Base-by-base conservation (phyloP, 2,113 vertebrate species). In the Menura novaehollandiae region DNA sequence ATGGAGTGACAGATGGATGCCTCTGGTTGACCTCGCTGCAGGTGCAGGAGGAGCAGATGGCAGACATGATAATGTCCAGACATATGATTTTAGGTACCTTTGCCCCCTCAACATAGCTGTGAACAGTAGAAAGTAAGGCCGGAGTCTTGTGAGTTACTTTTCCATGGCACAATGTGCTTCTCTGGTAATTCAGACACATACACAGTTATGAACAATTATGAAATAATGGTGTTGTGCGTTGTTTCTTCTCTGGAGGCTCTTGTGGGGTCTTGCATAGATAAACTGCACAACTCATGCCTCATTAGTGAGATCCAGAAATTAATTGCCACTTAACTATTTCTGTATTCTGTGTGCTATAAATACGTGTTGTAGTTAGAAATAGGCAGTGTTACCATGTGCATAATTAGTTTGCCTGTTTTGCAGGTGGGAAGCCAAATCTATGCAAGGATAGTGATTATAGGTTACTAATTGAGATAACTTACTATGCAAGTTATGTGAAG, bases 21-120 rank as follows among this genome's bases (percentile, higher is more conserved):
- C 77, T 85, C 69, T 89, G 39, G 69, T 35, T 81, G 62, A 72
- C 52, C 79, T 91, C 53, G 1, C 59, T 68, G 60, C 33, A 79
- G 90, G 74, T 79, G 78, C 74, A 72, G 52, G 78, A 79, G 71
- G 28, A 93, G 66, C 92, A 90, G 88, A 72, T 91, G 90, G 74
- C 47, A 44, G 73, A 19, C 49, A 47, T 0, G 2, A 13, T 56
- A 22, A 55, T 79, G 81, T 73, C 88, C 85, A 88, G 52, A 56
- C 52, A 8, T 77, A 47, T 4, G 69, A 85, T 78, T 78, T 63
- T 56, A 35, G 15, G 17, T 80, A 67, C 52, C 62, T 82, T 87
- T 90, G 58, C 44, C 74, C 69, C 69, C 58, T 20, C 53, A 49
- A 35, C 52, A 11, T 16, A n/a, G 35, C 44, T 79, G 44, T 13